Percentiles rank a stretch among this genome's conserved stretches.
These are phyloP conservation scores for Cossypha polioptera DNA, from an alignment of 2,797 vertebrate species.

Conservation along the genomic window DNA sequence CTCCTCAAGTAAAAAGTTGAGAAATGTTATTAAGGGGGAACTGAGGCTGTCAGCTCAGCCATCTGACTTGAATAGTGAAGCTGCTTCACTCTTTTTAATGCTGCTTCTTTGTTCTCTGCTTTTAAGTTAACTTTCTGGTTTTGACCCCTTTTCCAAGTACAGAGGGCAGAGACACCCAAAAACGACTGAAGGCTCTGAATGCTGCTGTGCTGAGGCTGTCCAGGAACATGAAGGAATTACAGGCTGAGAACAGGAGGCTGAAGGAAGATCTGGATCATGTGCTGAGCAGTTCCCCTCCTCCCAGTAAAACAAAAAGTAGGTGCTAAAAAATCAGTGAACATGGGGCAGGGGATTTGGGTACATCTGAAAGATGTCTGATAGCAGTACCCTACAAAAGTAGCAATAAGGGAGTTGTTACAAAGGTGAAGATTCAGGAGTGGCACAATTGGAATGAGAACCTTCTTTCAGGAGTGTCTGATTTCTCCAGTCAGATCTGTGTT, in stretches of 20 bases:
- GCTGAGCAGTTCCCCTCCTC: slow-evolving; percentile 68
- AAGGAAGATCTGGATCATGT: slow-evolving; percentile 81
- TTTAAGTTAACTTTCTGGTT: slow-evolving; percentile 22
- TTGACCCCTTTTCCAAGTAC: not conserved
- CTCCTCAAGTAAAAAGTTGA: not conserved
- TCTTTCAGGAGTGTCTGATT: not conserved
- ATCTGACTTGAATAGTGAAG: not conserved
- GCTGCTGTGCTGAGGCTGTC: slow-evolving; percentile 82
- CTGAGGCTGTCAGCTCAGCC: not conserved
- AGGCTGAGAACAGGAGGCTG: slow-evolving; percentile 83
- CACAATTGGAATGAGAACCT: not conserved
- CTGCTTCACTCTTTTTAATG: not conserved
- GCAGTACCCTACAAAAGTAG: not conserved
- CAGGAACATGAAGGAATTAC: slow-evolving; percentile 83
- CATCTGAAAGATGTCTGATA: not conserved
- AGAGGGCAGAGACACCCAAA: slow-evolving; percentile 81
- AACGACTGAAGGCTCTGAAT: slow-evolving; percentile 81
- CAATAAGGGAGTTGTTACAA: not conserved
- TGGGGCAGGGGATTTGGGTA: not conserved
- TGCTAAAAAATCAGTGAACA: not conserved
- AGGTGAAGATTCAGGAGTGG: not conserved
- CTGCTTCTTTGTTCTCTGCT: not conserved
- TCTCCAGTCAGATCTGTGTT: not conserved
- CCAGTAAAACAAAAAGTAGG: slow-evolving; percentile 54
- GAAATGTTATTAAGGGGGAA: not conserved